These are phyloP conservation scores for Meloidogyne exigua DNA, from an alignment of 1,140 invertebrate genomes.

Conservation along the genomic window DNA sequence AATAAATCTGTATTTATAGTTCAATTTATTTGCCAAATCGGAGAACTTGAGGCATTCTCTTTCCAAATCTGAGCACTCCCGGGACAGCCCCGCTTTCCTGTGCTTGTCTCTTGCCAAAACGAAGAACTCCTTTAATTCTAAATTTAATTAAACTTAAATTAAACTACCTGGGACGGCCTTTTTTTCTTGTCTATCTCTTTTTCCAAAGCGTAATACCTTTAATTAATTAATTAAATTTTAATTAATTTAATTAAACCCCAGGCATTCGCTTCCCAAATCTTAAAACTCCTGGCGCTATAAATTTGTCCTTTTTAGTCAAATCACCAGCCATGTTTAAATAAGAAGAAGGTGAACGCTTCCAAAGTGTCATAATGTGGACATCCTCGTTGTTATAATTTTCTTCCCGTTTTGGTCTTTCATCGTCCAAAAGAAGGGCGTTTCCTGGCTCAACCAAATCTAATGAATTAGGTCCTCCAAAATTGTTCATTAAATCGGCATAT, in stretches of 20 bases:
- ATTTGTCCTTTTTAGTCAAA: slow-evolving; percentile 18
- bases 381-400: slow-evolving; percentile 6
- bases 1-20: not conserved
- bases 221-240: not conserved
- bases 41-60: slow-evolving; percentile 24
- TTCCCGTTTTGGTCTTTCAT: slow-evolving; percentile 20
- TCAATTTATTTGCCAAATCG: slow-evolving; percentile 14
- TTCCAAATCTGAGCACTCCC: slow-evolving; percentile 28
- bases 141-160: not conserved
- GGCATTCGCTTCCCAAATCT: slow-evolving; percentile 30
- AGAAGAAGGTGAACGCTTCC: slow-evolving; percentile 14
- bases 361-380: slow-evolving; percentile 9
- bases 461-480: slow-evolving; percentile 19
- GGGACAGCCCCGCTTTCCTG: slow-evolving; percentile 15
- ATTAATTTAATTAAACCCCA: not conserved
- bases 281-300: slow-evolving; percentile 27
- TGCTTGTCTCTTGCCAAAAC: slow-evolving; percentile 30
- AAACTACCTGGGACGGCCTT: slow-evolving; percentile 20
- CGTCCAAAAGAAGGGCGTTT: slow-evolving; percentile 3
- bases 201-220: slow-evolving; percentile 28
- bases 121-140: slow-evolving; percentile 25
- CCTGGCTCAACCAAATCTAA: slow-evolving; percentile 8
- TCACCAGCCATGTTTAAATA: not conserved
- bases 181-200: slow-evolving; percentile 25
- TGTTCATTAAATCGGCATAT: slow-evolving; percentile 25